Evolutionary conservation across 53 echinoderm and acorn worm species (phyloP).

Genomic region (Astropecten irregularis): DNA sequence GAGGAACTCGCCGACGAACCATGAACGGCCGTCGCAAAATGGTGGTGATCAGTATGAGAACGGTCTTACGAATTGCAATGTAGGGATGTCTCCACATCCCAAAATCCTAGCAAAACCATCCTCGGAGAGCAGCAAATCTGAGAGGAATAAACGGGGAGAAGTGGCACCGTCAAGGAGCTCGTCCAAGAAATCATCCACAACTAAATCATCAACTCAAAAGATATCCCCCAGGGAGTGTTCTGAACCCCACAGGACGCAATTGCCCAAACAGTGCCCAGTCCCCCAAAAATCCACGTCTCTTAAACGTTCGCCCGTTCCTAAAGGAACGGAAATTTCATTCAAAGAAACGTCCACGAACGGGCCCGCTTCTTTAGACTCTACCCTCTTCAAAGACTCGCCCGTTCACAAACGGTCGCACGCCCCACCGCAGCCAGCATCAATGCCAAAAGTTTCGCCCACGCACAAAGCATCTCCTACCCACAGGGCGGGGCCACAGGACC

Average conservation of each 20-base stretch:
- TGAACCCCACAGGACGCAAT: neutral
- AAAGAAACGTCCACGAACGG: neutral
- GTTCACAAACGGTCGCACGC: neutral
- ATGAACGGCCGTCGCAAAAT: neutral
- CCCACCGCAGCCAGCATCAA: neutral
- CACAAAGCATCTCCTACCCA: slow-evolving; percentile 41
- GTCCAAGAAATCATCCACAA: slow-evolving; percentile 17
- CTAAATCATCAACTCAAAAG: neutral
- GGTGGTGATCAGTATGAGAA: neutral
- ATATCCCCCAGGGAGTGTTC: neutral
- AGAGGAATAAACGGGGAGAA: neutral
- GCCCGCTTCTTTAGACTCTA: neutral
- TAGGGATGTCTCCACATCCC: neutral
- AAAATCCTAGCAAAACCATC: neutral
- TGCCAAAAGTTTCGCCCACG: slow-evolving; percentile 42
- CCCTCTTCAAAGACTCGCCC: slow-evolving; percentile 10
- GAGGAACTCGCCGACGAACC: neutral
- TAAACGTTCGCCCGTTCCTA: neutral
- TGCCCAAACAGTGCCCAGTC: neutral
- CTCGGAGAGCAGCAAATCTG: neutral
- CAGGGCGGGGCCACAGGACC: neutral
- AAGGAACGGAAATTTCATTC: neutral
- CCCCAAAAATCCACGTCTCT: neutral
- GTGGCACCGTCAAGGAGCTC: neutral
- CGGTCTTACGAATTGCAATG: neutral